Percentiles rank a stretch among this genome's conserved stretches.
phyloP scores from a whole-genome alignment of 1,140 invertebrate species.

The Phenacoccus solenopsis region DNA sequence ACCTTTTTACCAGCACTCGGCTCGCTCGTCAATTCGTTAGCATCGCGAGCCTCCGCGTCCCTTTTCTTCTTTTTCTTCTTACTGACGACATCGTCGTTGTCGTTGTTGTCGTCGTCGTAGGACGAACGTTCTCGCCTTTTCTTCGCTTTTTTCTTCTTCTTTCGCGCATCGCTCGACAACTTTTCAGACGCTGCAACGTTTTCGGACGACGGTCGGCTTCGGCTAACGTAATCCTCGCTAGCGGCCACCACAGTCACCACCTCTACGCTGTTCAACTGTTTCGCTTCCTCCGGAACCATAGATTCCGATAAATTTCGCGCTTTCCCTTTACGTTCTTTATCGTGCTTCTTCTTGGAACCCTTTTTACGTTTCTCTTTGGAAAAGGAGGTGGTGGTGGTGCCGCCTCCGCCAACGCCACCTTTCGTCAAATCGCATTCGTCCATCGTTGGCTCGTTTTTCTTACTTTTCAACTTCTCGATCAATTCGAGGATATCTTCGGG shows the following conservation, averaged over 20 bases:
- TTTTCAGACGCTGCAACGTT: background rate
- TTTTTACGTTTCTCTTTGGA: conserved; percentile 6
- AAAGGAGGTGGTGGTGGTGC: background rate
- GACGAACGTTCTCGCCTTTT: background rate
- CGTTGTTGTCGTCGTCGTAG: background rate
- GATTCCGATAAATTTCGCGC: background rate
- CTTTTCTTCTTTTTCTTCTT: background rate
- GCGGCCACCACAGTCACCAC: background rate
- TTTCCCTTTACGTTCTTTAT: background rate
- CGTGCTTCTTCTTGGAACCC: background rate
- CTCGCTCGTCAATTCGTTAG: background rate
- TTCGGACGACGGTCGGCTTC: background rate
- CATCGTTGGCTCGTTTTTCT: background rate
- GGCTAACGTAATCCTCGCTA: background rate
- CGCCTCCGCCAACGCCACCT: background rate
- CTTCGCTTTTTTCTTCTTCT: background rate
- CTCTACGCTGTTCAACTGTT: background rate
- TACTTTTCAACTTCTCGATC: background rate
- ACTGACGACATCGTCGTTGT: too few species aligned
- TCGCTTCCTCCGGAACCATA: background rate
- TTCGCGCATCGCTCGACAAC: background rate
- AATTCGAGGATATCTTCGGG: background rate
- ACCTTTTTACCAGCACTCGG: background rate
- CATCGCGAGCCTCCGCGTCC: background rate
- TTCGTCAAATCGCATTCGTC: background rate